A percentile compares a stretch with the other conserved stretches of the same genome.
phyloP scores from a whole-genome alignment of 2,888 invertebrate species.

The Drosophila demipolita region DNA sequence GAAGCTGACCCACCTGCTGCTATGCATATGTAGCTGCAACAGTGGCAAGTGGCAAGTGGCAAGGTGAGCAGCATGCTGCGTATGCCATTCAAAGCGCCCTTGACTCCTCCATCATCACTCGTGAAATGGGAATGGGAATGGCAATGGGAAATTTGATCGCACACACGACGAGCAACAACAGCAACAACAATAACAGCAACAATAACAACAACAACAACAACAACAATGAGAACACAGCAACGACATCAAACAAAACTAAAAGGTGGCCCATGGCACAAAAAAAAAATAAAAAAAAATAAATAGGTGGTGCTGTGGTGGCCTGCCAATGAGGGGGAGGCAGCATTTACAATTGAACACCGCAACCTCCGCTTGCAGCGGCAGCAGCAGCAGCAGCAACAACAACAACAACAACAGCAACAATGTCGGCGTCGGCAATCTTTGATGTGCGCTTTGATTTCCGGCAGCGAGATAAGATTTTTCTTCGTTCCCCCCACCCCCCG shows the following conservation, averaged over 20 bases:
- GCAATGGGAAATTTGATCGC: conserved; percentile 64
- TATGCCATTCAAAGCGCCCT: conserved; percentile 34
- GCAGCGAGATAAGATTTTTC: conserved; percentile 80
- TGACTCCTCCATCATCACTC: conserved; percentile 14
- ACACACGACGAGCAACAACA: conserved; percentile 31
- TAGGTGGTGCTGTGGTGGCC: conserved; percentile 21
- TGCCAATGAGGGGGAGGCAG: conserved; percentile 26
- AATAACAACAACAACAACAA: conserved; percentile 21
- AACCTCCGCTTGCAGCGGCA: conserved; percentile 52
- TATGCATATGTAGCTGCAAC: conserved; percentile 16
- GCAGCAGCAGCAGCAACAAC: conserved; percentile 13
- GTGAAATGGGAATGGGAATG: conserved; percentile 3
- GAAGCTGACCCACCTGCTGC: conserved; percentile 35
- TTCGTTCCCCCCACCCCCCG: background rate
- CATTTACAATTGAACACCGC: conserved; percentile 63
- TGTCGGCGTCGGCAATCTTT: conserved; percentile 71
- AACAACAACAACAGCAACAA: conserved; percentile 35
- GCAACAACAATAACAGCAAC: conserved; percentile 29
- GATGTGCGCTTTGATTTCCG: conserved; percentile 82
- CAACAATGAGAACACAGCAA: conserved; percentile 23
- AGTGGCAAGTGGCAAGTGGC: conserved; percentile 57
- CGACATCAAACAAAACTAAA: conserved; percentile 71
- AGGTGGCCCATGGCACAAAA: conserved; percentile 39
- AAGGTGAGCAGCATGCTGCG: conserved; percentile 5
- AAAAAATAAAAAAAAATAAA: background rate